These are phyloP conservation scores for Xylocopa sonorina DNA, from an alignment of 1,140 invertebrate genomes.

Conservation along the genomic window DNA sequence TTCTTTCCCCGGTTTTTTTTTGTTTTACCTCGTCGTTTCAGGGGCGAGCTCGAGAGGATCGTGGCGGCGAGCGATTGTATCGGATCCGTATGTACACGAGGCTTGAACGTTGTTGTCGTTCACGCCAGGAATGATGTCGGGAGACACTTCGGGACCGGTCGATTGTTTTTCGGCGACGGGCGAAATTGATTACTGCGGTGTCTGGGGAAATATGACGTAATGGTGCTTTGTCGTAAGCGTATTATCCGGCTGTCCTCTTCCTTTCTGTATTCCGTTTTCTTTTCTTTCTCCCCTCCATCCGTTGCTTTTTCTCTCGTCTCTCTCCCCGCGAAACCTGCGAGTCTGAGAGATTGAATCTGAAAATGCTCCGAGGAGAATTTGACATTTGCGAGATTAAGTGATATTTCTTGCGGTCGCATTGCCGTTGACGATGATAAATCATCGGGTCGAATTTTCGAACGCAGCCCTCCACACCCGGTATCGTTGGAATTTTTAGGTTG, in stretches of 20 bases:
- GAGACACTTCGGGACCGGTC: constrained; percentile 34
- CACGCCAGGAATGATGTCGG: neutral
- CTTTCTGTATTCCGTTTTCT: neutral
- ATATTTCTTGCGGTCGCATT: constrained; percentile 23
- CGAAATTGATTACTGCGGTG: constrained; percentile 43
- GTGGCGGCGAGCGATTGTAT: constrained; percentile 32
- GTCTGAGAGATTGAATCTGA: constrained; percentile 50
- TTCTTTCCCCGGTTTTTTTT: neutral
- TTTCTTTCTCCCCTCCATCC: too few species aligned
- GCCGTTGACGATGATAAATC: constrained; percentile 36
- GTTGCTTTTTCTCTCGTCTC: neutral
- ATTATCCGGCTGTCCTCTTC: constrained; percentile 26
- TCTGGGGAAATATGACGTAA: constrained; percentile 53
- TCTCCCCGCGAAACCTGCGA: neutral
- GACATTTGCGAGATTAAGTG: constrained; percentile 50
- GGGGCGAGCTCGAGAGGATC: neutral
- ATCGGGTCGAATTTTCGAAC: constrained; percentile 34
- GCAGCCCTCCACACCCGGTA: neutral
- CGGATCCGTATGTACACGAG: constrained; percentile 6
- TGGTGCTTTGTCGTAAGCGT: constrained; percentile 48
- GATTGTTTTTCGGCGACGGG: constrained; percentile 47
- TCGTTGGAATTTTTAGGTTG: constrained; percentile 8
- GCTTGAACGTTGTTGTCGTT: neutral
- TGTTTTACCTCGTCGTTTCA: neutral
- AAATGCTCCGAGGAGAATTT: constrained; percentile 46